Base-by-base conservation (phyloP, 2,113 vertebrate species). In the Brachyistius frenatus region DNA sequence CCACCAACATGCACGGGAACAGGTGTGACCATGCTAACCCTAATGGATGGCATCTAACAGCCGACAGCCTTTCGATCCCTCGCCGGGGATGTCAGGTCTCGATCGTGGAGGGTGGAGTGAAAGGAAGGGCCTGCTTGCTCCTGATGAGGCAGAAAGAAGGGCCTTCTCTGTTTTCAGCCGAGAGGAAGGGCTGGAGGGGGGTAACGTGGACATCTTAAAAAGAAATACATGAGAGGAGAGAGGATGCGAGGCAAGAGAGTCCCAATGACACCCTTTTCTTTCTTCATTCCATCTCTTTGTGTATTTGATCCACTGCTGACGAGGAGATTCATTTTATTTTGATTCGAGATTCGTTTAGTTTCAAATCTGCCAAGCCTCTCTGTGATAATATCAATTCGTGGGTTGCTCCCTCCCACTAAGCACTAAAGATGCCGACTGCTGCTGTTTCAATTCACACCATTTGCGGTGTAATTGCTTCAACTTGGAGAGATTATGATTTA, bases 271-370 rank as follows among this genome's bases (percentile, higher is more conserved):
- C 47, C 68, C 55, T 10, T 23, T 32, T 30, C 52, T 61, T 52
- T 62, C 58, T 75, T 23, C 47, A 44, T 52, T 73, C 77, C 39
- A 57, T 80, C 61, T 83, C 53, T 46, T 35, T 78, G 69, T 30
- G 31, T 55, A 66, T 83, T 64, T 65, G 57, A 88, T 80, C 73
- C 66, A 73, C 58, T 47, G 53, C 69, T 72, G 66, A 81, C 81
- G 83, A 86, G 55, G 61, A 87, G 65, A 78, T 69, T 85, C 75
- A 66, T 87, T 87, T 88, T 66, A 74, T 88, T 92, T 75, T 87
- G 73, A 90, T 89, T 87, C 78, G 77, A 88, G 76, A 78, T 85
- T 89, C 60, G 87, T 90, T 88, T 85, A 74, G 60, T 74, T 84
- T 83, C 61, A 80, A 83, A 86, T 83, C 76, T 76, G 67, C 67